Base-by-base conservation (phyloP, 2,797 vertebrate species). In the Halcyon chelicuti region DNA sequence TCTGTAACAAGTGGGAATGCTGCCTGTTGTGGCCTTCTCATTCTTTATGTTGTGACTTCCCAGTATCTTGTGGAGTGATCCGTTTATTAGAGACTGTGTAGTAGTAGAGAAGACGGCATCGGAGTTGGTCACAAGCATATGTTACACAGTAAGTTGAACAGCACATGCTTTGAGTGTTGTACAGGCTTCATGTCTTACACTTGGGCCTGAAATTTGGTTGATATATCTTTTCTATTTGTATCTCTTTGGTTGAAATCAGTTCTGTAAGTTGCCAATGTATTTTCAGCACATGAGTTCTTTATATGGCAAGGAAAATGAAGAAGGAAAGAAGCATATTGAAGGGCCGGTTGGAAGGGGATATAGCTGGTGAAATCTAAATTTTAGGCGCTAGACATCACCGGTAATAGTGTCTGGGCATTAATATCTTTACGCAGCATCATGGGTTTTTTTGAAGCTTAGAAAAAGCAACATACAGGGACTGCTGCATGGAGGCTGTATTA, bases 281-380 rank as follows among this genome's bases (percentile, higher is more conserved):
- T 94, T 95, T 88, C 71, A 94, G 75, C 75, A n/a, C 16, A 11
- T 62, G 90, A 65, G 51, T 94, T 93, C 81, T 79, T 92, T 60
- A 14, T 47, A 33, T 29, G 62, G 22, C 52, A 40, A 54, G 86
- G 55, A 90, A 95, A 93, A 85, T 2, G 14, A 91, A 80, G 19
- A 92, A 78, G 61, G 68, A 67, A 79, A 35, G 62, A 29, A 71
- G 40, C 16, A 0, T 61, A n/a, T 16, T 0, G 1, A 81, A 86
- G 33, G 28, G 39, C 33, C 60, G 19, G 29, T 5, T 86, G 62
- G 54, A 54, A 80, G 42, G 18, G 26, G 31, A 49, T 75, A 4
- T 66, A 37, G 42, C 62, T 81, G 73, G 25, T 49, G 20, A 25
- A 90, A 23, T 74, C 51, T 73, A 80, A 76, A 65, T 92, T 92